Base-by-base conservation (phyloP, 2,113 vertebrate genomes). In the Seriola quinqueradiata region DNA sequence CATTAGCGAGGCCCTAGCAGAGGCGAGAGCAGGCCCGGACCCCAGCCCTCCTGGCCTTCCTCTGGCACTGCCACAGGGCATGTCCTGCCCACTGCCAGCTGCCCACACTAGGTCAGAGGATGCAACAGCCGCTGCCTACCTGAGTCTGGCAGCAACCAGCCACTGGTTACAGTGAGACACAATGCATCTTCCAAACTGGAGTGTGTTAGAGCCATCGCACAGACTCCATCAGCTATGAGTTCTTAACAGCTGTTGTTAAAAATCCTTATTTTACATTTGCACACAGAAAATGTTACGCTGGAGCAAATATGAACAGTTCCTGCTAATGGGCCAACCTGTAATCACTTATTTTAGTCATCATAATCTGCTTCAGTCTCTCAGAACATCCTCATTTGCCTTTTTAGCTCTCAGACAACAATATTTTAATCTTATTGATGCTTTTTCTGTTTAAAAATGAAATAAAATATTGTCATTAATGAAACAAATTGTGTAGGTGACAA, bases 41-140 rank as follows among this genome's bases (percentile, higher is more conserved):
- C 90, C 87, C 82, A 48, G 92, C 85, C 90, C 91, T 92, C 81
- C 87, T 86, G 91, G 91, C 90, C 87, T 87, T 94, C 94, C 93
- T 92, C 91, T 93, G 94, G 94, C 93, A 92, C 90, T 84, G 95
- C 95, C 94, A 93, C 93, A 92, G 95, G 95, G 95, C 94, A 95
- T 91, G 94, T 92, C 94, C 93, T 93, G 87, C 93, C 94, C 84
- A 90, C 90, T 81, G 75, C 93, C 95, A 96, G 95, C 94, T 96
- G 95, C 94, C 92, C 92, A 89, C 87, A 75, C 84, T 79, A 81
- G 91, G 91, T 90, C 88, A 87, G 79, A 89, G 75, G 77, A 90
- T 60, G 48, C 84, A 89, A 88, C 81, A 87, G 89, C 82, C 84
- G 48, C 78, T 66, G 81, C 75, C 87, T 87, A 88, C 92, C 92